A percentile compares a stretch with the other conserved stretches of the same genome.
These are phyloP conservation scores for Homarus americanus DNA, from an alignment of 1,140 invertebrate genomes.

Conservation along the genomic window DNA sequence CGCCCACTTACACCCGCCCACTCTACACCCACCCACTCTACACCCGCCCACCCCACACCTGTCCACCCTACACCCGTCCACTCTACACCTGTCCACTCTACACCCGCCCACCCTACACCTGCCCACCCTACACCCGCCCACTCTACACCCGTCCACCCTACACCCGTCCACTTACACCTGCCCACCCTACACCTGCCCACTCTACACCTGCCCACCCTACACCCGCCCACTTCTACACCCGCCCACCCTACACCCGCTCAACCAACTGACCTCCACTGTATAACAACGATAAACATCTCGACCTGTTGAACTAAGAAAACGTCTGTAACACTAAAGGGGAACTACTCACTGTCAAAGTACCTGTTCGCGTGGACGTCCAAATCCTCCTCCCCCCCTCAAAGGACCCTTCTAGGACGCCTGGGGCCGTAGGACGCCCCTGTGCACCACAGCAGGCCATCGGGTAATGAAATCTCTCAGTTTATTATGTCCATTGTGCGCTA, in stretches of 20 bases:
- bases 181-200: too few species aligned
- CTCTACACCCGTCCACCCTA: too few species aligned
- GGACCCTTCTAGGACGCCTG: not conserved
- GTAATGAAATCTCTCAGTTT: slow-evolving; percentile 68
- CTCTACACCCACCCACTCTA: too few species aligned
- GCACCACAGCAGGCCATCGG: slow-evolving; percentile 2
- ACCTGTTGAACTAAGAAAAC: not conserved
- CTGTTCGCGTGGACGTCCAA: not conserved
- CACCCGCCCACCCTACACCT: not conserved
- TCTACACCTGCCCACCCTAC: too few species aligned
- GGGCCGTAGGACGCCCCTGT: not conserved
- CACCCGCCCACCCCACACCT: too few species aligned
- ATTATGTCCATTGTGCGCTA: slow-evolving; percentile 63
- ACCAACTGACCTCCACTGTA: not conserved
- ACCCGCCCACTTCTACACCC: not conserved
- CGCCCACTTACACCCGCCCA: too few species aligned
- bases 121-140: too few species aligned
- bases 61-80: too few species aligned
- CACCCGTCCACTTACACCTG: too few species aligned
- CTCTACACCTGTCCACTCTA: not conserved
- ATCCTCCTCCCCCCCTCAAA: not conserved
- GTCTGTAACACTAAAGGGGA: not conserved
- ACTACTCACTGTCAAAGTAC: too few species aligned
- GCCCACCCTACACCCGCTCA: not conserved
- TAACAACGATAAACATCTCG: not conserved